Base-by-base conservation (phyloP, 2,888 invertebrate species). In the Callyntrura guangdongensis region DNA sequence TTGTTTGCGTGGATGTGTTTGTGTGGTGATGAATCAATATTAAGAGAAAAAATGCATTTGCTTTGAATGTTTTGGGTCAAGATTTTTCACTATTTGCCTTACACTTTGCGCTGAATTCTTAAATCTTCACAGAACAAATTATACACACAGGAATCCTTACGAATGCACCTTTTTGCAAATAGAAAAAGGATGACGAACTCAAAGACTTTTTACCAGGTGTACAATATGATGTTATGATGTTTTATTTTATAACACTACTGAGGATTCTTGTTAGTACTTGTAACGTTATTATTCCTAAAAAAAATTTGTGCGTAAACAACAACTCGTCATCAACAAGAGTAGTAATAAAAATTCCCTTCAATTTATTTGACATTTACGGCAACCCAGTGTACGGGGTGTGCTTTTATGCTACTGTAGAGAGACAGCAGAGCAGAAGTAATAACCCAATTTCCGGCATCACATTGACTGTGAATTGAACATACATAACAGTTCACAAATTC, bases 401-500 rank as follows among this genome's bases (percentile, higher is more conserved):
- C 3, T 36, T 36, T 2, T 2, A 36, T n/a, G n/a, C n/a, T n/a
- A n/a, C 3, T 4, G 36, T 36, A 36, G 36, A 36, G 36, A 36
- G 36, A 4, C 2, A 36, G 36, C 3, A 36, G 3, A 36, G 36
- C 22, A 47, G 20, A 17, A 27, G 61, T 27, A 61, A 53, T 86
- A 90, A 90, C 86, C 90, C 74, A 82, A 77, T 90, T 90, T 90
- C 90, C 90, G 90, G 90, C 83, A 90, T 77, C 25, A 20, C 53
- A 25, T 36, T 81, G 56, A 25, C 56, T 79, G 36, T 17, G 61
- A 81, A 45, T 61, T 56, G 17, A 45, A 20, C 36, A 4, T 36
- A 1, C 17, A 56, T 25, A n/a, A 25, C 59, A 20, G 14, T 47
- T 59, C 64, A n/a, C n/a, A 79, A 36, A 59, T 25, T 72, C 12